Evolutionary conservation across 2,888 invertebrate species (phyloP), one percentile per base, ranked within the genome.

Genomic region (Diarsia brunnea): DNA sequence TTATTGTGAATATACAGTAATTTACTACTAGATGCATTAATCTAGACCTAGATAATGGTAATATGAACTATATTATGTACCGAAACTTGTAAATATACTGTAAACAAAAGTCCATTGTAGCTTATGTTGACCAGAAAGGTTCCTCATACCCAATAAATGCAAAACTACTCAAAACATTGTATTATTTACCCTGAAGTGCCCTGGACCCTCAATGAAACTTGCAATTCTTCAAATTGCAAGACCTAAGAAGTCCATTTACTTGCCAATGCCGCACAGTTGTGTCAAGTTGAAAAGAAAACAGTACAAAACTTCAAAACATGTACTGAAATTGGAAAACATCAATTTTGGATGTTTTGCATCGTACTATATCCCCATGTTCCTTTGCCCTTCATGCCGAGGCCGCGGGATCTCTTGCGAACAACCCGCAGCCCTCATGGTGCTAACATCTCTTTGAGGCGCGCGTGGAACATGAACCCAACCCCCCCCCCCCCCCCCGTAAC

Each of bases 71-170:
- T 93, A 92, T 92, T 92, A 93, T 95, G 94, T 95, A 95, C 94
- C 93, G 94, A 95, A 92, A 94, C 90, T 94, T 96, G 96, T 96
- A 96, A 96, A 96, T 96, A 96, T 96, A 96, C 91, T 96, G 93
- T 96, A 93, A 94, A 95, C 96, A 95, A 94, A 95, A 91, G 96
- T 96, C 95, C 96, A 95, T 93, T 95, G 94, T 96, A 97, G 96
- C 96, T 97, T 96, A 96, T 96, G 96, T 96, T 95, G 95, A 96
- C 96, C 96, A 95, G 92, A 95, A 95, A 92, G 96, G 97, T 97
- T 97, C 96, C 96, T 96, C 96, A 95, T 97, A 96, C 93, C 95
- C 96, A 97, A 96, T 97, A 97, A 97, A 97, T 94, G 95, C 95
- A 95, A 96, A 96, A 96, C 94, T 95, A 96, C 95, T 95, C 93